Evolutionary conservation across 2,113 vertebrate genomes (phyloP).

Genomic region (Microtus richardsoni): DNA sequence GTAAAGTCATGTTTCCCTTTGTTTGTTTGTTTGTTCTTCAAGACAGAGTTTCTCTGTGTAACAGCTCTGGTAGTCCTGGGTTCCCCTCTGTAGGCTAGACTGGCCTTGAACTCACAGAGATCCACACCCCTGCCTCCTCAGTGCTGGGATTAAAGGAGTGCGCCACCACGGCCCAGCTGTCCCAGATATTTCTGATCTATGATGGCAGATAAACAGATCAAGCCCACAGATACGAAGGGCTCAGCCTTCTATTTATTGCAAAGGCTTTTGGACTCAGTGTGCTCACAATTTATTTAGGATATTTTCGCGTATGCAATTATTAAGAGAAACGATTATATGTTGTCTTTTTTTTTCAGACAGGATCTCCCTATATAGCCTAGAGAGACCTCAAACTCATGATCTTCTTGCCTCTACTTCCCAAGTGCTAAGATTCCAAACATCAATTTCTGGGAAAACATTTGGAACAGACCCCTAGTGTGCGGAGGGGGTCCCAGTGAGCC

Average conservation of each 20-base stretch:
- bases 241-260: neutral
- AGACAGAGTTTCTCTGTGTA: neutral
- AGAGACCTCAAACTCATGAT: neutral
- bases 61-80: neutral
- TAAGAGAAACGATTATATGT: neutral
- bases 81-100: neutral
- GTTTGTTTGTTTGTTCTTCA: neutral
- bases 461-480: neutral
- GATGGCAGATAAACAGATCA: neutral
- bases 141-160: neutral
- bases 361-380: neutral
- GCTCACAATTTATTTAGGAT: neutral
- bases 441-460: neutral
- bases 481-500: neutral
- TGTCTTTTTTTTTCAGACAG: neutral
- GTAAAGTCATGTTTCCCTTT: neutral
- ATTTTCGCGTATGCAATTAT: neutral
- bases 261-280: neutral
- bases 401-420: neutral
- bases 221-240: neutral
- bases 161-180: neutral
- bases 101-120: neutral
- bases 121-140: neutral
- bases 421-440: neutral
- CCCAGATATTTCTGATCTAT: neutral